phyloP scores from a whole-genome alignment of 1,140 invertebrate species.

The Cydia fagiglandana region DNA sequence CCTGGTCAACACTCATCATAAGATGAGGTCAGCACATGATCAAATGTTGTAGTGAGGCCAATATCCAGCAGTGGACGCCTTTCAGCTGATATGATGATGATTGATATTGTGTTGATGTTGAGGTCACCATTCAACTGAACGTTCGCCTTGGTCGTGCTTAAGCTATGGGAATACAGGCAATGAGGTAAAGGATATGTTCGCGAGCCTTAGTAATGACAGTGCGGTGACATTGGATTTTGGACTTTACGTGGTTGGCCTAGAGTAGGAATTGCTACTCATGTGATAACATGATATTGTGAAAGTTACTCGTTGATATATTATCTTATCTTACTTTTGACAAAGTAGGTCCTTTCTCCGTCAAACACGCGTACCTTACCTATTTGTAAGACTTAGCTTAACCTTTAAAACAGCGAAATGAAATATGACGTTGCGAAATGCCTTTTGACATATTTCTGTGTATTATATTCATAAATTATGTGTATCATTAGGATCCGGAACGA shows the following conservation, averaged over 20 bases:
- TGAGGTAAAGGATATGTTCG: not conserved
- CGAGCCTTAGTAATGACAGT: not conserved
- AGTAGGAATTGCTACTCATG: not conserved
- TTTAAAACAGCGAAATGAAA: too few relatives aligned
- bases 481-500: too few relatives aligned
- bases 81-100: not conserved
- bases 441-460: too few relatives aligned
- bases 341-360: not conserved
- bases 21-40: too few relatives aligned
- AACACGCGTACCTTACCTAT: not conserved
- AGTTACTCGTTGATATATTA: slow-evolving; percentile 1
- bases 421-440: too few relatives aligned
- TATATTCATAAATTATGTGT: too few relatives aligned
- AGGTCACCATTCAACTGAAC: not conserved
- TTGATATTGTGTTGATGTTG: too few relatives aligned
- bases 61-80: not conserved
- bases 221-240: not conserved
- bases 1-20: too few relatives aligned
- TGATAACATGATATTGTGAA: not conserved
- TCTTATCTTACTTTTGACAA: not conserved
- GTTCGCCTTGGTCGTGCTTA: not conserved
- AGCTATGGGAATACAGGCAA: not conserved
- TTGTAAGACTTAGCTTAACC: too few relatives aligned
- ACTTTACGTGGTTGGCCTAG: not conserved
- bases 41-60: too few relatives aligned